Conservation (phyloP, 2,797 vertebrate species). For the Chrysolophus pictus region DNA sequence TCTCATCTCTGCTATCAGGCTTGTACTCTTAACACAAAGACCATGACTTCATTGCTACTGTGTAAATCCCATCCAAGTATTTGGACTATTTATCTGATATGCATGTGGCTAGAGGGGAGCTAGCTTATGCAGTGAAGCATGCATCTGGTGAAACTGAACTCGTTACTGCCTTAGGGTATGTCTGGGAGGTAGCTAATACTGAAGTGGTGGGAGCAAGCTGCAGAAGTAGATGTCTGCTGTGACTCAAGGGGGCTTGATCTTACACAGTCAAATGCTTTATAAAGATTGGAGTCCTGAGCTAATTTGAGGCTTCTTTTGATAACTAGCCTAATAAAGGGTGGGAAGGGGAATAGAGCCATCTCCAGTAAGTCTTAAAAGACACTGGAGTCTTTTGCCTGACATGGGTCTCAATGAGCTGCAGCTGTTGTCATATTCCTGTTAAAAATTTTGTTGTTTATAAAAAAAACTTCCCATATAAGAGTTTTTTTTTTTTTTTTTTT, state of each 20-base stretch:
- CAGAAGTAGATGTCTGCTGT: background rate
- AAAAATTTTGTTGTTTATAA: background rate
- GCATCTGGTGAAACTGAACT: background rate
- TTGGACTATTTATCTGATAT: background rate
- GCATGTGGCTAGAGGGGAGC: background rate
- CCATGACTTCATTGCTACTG: background rate
- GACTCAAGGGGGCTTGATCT: background rate
- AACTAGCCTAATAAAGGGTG: background rate
- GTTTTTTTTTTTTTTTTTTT: too few relatives aligned
- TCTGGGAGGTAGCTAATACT: background rate
- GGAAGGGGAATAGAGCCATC: background rate
- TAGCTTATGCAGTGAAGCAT: accelerated
- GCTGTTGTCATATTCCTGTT: background rate
- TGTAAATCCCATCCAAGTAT: accelerated
- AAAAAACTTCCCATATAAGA: background rate
- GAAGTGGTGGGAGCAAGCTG: background rate
- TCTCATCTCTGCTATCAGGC: background rate
- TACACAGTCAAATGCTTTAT: constrained; percentile 4
- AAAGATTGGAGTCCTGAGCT: background rate
- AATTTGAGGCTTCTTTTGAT: constrained; percentile 13
- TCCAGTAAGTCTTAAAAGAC: background rate
- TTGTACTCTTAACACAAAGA: background rate
- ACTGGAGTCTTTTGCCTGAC: background rate
- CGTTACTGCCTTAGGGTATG: background rate
- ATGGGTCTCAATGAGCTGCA: background rate